phyloP scores from a whole-genome alignment of 1,140 invertebrate species.

The Hetaerina americana region DNA sequence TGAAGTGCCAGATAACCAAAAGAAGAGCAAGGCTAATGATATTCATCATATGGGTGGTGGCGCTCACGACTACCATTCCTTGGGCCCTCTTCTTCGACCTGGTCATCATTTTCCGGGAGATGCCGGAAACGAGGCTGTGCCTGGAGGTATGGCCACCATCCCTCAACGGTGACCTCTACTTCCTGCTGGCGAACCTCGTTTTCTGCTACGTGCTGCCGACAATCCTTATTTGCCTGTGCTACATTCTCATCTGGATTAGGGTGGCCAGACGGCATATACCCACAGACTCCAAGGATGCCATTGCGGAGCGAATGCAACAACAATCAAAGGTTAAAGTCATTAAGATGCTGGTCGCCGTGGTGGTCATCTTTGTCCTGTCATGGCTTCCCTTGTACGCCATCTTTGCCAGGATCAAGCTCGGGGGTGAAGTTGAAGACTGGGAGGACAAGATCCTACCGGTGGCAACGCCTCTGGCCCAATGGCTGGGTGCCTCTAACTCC shows the following conservation, averaged over 20 bases:
- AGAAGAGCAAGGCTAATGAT: slow-evolving; percentile 72
- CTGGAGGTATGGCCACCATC: slow-evolving; percentile 69
- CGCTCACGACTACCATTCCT: slow-evolving; percentile 67
- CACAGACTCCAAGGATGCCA: slow-evolving; percentile 78
- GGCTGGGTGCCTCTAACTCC: slow-evolving; percentile 90
- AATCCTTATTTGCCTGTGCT: slow-evolving; percentile 81
- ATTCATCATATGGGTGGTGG: slow-evolving; percentile 80
- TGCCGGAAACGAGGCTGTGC: slow-evolving; percentile 37
- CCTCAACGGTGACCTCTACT: slow-evolving; percentile 67
- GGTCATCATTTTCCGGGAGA: slow-evolving; percentile 55
- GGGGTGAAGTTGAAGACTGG: slow-evolving; percentile 49
- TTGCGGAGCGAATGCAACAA: slow-evolving; percentile 82
- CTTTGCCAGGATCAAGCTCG: slow-evolving; percentile 74
- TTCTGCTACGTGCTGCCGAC: slow-evolving; percentile 89
- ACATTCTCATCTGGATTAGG: slow-evolving; percentile 84
- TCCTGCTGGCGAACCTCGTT: slow-evolving; percentile 76
- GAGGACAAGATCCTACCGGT: slow-evolving; percentile 68
- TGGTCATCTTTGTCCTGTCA: slow-evolving; percentile 84
- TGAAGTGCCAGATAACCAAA: slow-evolving; percentile 83
- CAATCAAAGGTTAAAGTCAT: slow-evolving; percentile 88
- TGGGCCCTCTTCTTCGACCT: slow-evolving; percentile 85
- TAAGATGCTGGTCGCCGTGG: slow-evolving; percentile 92
- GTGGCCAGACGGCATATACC: slow-evolving; percentile 78
- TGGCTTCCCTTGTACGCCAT: slow-evolving; percentile 91
- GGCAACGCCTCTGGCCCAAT: slow-evolving; percentile 77